Evolutionary conservation across 2,113 vertebrate genomes (phyloP).

Genomic region (Microtus richardsoni): DNA sequence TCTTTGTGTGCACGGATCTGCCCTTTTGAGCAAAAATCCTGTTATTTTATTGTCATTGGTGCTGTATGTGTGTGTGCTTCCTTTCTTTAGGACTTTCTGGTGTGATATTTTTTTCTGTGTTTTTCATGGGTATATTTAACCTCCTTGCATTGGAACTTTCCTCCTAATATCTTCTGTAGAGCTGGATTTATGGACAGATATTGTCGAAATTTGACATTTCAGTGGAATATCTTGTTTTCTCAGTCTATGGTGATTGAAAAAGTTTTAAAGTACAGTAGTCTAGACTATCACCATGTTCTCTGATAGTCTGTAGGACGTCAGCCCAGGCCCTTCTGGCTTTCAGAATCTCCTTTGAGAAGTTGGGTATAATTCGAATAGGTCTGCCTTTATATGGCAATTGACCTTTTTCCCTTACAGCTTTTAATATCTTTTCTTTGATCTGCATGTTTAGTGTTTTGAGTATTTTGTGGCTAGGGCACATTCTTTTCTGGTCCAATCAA

Average conservation of each 20-base stretch:
- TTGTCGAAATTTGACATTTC: background rate
- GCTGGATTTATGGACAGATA: background rate
- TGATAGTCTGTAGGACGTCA: background rate
- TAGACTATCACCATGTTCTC: background rate
- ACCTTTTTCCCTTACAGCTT: background rate
- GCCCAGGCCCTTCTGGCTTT: background rate
- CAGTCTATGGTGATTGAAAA: background rate
- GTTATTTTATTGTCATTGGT: too few species aligned
- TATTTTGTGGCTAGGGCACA: background rate
- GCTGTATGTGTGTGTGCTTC: too few species aligned
- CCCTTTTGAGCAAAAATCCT: background rate
- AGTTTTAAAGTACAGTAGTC: background rate
- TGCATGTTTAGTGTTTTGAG: background rate
- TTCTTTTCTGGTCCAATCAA: background rate
- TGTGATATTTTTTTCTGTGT: background rate
- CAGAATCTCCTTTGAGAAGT: background rate
- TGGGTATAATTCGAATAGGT: background rate
- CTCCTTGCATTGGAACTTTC: background rate
- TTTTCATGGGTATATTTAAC: background rate
- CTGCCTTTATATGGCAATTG: background rate
- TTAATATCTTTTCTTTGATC: background rate
- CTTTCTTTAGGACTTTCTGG: background rate
- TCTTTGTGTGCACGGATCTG: background rate
- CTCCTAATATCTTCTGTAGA: background rate
- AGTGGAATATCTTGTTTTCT: background rate